phyloP scores from a whole-genome alignment of 2,113 vertebrate genomes.

The Lepus americanus region DNA sequence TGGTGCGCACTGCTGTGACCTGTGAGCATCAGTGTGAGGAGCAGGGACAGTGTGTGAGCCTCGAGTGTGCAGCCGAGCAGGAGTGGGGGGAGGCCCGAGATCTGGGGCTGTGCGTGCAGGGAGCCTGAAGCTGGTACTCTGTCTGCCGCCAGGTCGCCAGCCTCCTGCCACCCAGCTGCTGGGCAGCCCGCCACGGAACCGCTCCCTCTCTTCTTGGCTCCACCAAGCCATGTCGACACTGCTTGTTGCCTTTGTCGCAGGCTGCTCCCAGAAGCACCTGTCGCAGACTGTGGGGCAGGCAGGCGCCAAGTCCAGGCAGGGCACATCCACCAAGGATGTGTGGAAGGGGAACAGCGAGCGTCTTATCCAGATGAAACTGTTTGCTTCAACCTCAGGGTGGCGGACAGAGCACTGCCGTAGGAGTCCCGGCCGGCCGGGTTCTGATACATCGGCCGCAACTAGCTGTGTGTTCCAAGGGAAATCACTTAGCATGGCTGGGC shows the following conservation, averaged over 20 bases:
- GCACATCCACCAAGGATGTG: neutral
- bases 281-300: neutral
- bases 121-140: neutral
- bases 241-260: neutral
- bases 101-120: neutral
- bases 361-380: neutral
- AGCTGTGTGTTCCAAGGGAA: conserved; percentile 25
- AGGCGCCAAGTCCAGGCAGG: neutral
- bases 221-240: neutral
- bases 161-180: neutral
- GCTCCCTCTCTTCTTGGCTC: neutral
- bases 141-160: neutral
- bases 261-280: neutral
- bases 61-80: neutral
- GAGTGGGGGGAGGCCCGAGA: neutral
- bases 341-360: neutral
- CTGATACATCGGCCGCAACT: neutral
- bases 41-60: neutral
- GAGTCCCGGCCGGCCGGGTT: neutral
- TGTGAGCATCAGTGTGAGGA: neutral
- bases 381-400: neutral
- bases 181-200: neutral
- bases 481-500: neutral
- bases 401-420: neutral
- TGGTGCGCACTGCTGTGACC: neutral